phyloP scores from a whole-genome alignment of 2,888 invertebrate genomes.

The Dexiosoma caninum region DNA sequence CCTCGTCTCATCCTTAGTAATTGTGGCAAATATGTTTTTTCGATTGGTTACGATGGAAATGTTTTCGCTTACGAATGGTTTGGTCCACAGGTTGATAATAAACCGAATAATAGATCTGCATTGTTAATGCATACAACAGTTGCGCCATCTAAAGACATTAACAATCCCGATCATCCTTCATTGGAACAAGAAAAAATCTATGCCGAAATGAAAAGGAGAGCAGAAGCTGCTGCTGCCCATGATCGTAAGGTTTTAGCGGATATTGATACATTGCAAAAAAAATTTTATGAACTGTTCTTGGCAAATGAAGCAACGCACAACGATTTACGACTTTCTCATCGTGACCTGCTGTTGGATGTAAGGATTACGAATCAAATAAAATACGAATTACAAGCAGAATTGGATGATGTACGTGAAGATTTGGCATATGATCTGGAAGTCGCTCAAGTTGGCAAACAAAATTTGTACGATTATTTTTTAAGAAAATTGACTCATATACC shows the following conservation, averaged over 20 bases:
- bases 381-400: constrained; percentile 80
- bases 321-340: constrained; percentile 81
- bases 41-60: constrained; percentile 87
- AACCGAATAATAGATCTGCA: background rate
- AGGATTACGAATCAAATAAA: constrained; percentile 83
- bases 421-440: constrained; percentile 85
- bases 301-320: constrained; percentile 81
- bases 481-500: constrained; percentile 83
- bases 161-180: constrained; percentile 71
- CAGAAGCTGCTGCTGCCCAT: constrained; percentile 78
- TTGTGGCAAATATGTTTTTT: constrained; percentile 80
- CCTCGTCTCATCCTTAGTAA: constrained; percentile 82
- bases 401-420: constrained; percentile 82
- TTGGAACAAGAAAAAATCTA: constrained; percentile 84
- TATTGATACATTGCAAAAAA: constrained; percentile 80
- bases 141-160: constrained; percentile 68
- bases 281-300: constrained; percentile 80
- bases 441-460: constrained; percentile 81
- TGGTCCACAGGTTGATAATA: constrained; percentile 64
- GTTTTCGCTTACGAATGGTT: constrained; percentile 84
- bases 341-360: constrained; percentile 83
- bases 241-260: constrained; percentile 81
- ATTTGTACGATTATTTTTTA: constrained; percentile 83
- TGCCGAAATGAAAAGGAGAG: constrained; percentile 79
- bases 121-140: constrained; percentile 58